Percentiles rank a stretch among this genome's conserved stretches.
Conservation (phyloP, 1,140 invertebrate species). For the Drosophila chauvacae region DNA sequence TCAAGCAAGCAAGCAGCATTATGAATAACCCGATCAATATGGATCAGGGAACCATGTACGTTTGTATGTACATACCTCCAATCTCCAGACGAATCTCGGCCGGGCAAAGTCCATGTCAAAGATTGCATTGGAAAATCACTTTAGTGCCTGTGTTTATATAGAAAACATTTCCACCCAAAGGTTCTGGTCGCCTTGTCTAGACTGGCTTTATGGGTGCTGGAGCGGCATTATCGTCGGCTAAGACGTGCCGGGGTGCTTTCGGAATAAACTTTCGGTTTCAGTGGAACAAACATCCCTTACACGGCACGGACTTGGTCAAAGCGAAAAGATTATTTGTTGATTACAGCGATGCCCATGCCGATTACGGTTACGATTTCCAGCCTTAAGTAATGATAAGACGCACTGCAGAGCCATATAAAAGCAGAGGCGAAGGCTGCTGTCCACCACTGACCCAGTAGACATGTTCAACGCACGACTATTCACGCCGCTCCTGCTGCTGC, state of each 20-base stretch:
- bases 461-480: background rate
- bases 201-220: background rate
- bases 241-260: background rate
- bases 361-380: background rate
- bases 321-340: background rate
- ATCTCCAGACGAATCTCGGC: background rate
- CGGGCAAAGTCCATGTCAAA: background rate
- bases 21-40: background rate
- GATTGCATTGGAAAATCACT: background rate
- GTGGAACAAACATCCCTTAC: background rate
- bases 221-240: background rate
- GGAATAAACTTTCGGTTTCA: background rate
- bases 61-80: too few relatives aligned
- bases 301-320: background rate
- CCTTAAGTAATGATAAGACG: background rate
- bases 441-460: background rate
- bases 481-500: conserved; percentile 4
- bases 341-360: background rate
- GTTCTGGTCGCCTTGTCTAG: background rate
- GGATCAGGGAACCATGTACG: too few relatives aligned
- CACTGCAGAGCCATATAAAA: conserved; percentile 9
- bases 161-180: background rate
- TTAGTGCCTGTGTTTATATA: background rate
- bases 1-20: background rate
- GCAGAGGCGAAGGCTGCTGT: background rate